Base-by-base conservation (phyloP, 2,888 invertebrate genomes). In the Mellilla xanthometata region DNA sequence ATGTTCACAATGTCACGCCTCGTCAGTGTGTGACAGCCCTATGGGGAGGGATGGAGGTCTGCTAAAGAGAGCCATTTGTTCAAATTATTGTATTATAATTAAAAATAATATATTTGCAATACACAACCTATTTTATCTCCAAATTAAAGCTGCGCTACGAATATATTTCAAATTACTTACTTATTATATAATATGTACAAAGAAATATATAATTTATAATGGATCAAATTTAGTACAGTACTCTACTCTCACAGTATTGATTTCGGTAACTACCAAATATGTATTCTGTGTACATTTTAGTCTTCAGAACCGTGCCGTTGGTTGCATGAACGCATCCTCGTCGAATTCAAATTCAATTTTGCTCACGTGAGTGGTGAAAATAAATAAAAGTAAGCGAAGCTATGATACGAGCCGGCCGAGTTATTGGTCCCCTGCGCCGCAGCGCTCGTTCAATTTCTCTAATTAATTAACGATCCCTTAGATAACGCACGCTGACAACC, bases 391-490 rank as follows among this genome's bases (percentile, higher is more conserved):
- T 65, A 68, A 74, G 65, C 72, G 72, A 76, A 81, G 84, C 81
- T 87, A 88, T 89, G 87, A 88, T 88, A 89, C 84, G 82, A 82
- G 82, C 76, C 75, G 80, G 82, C 80, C 86, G 85, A 89, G 88
- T 88, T 89, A 89, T 88, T 76, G 86, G 82, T 87, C 89, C 89
- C 89, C 66, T 73, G 73, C 84, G 70, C 78, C 74, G 78, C 76
- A 72, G 79, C 78, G 79, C 81, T 79, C 84, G 84, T 81, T 87
- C 88, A 89, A 89, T 88, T 87, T 88, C 88, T 88, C 88, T 89
- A 89, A 89, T 89, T 89, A 89, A 88, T 88, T 88, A 88, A 84
- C 85, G 89, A 89, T 89, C 83, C 79, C 68, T 72, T 81, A 87
- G 88, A 88, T 88, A 88, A 88, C 80, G 76, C 76, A 68, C 81